Base-by-base conservation (phyloP, 64 coral and sea anemone genomes). In the Stichodactyla mertensii region DNA sequence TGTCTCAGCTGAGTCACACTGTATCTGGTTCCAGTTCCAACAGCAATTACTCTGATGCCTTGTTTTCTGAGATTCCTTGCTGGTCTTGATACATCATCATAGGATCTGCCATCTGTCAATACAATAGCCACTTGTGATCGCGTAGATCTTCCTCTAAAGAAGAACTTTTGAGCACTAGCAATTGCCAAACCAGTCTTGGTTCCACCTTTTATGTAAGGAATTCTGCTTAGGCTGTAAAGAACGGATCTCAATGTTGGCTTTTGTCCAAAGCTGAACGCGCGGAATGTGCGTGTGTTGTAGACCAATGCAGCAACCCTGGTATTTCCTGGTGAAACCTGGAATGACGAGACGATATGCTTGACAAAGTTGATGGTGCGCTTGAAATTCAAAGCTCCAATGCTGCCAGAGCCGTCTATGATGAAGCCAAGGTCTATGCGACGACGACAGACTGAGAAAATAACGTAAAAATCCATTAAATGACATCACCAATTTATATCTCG, bases 271-370 rank as follows among this genome's bases (percentile, higher is more conserved):
- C 52, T 67, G 5, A 92, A 85, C 5, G 87, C 20, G 22, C 16
- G 16, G 57, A n/a, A 69, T 12, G 85, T 64, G 12, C 59, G 67
- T 5, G 20, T 62, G 52, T 78, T 84, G 83, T 74, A 92, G 9
- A 85, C 78, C 57, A 96, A 28, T 45, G 93, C 8, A 26, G 59
- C 88, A 20, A 96, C 77, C 15, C 91, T 89, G 19, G 91, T 85
- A 24, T 67, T 15, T 53, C 52, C 55, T 18, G 85, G 12, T 24
- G 94, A 96, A 16, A 96, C 88, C 9, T 82, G 77, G 74, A 96
- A 96, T 4, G 94, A 89, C 36, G 92, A 54, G 19, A 92, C 92
- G 16, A 96, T 85, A 58, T 93, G 91, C 23, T 60, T 86, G 53
- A 96, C 58, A 28, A 96, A 96, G 60, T 85, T 93, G 16, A 92